Evolutionary conservation across 1,140 invertebrate species (phyloP).

Genomic region (Drosophila varians): DNA sequence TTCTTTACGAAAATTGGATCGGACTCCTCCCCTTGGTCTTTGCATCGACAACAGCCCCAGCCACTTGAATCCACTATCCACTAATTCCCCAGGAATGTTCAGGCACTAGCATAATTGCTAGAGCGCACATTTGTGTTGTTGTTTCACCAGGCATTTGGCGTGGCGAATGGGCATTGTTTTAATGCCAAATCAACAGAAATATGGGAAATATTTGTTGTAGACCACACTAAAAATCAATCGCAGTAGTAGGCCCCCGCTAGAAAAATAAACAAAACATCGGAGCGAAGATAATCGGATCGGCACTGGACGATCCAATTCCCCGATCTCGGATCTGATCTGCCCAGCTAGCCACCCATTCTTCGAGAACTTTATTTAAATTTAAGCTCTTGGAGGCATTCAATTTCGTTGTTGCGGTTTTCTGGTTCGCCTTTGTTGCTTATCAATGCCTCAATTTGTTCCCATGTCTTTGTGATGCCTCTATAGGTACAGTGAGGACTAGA

Average conservation of each 20-base stretch:
- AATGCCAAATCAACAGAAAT: conserved; percentile 69
- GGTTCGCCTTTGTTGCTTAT: conserved; percentile 27
- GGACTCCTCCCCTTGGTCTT: background rate
- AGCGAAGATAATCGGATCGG: conserved; percentile 49
- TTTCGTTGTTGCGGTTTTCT: conserved; percentile 51
- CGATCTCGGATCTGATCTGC: conserved; percentile 11
- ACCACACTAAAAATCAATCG: conserved; percentile 57
- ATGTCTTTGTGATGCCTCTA: background rate
- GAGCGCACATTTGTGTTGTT: conserved; percentile 28
- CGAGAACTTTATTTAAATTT: conserved; percentile 36
- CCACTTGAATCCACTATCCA: conserved; percentile 35
- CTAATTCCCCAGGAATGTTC: conserved; percentile 40
- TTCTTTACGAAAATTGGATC: conserved; percentile 17
- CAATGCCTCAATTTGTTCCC: conserved; percentile 40
- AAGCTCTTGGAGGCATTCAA: conserved; percentile 33
- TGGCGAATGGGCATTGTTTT: conserved; percentile 50
- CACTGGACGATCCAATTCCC: background rate
- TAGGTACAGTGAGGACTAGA: conserved; percentile 19
- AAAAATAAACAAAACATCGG: conserved; percentile 47
- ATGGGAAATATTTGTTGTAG: conserved; percentile 44
- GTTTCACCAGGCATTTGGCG: conserved; percentile 32
- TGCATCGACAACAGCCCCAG: background rate
- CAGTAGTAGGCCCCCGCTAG: conserved; percentile 26
- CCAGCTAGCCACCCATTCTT: background rate
- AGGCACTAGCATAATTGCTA: conserved; percentile 37